phyloP scores from a whole-genome alignment of 2,113 vertebrate genomes.

The Terrapene triunguis region DNA sequence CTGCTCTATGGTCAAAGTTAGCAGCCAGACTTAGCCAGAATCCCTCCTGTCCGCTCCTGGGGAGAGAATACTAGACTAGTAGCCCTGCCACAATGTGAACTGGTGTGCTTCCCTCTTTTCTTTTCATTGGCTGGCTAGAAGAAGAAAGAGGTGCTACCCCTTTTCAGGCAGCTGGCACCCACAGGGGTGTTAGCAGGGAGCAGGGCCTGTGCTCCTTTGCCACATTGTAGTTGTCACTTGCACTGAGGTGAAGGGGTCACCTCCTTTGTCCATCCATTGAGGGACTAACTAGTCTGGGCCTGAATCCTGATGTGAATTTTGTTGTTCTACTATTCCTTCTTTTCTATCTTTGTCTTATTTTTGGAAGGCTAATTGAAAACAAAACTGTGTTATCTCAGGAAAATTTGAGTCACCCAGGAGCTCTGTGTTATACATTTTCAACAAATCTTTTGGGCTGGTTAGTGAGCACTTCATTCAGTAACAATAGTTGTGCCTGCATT shows the following conservation, averaged over 20 bases:
- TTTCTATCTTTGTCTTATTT: not conserved
- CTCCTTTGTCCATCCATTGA: not conserved
- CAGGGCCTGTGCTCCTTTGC: not conserved
- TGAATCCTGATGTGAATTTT: not conserved
- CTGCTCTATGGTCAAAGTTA: not conserved
- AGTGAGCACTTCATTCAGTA: not conserved
- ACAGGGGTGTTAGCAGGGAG: not conserved
- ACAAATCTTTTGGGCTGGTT: slow-evolving; percentile 14
- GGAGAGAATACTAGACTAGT: not conserved
- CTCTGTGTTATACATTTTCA: not conserved
- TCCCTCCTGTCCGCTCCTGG: not conserved
- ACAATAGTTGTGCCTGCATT: not conserved
- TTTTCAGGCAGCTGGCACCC: not conserved
- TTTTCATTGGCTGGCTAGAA: not conserved
- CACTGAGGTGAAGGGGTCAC: not conserved
- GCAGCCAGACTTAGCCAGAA: not conserved
- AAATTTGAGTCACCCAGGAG: not conserved
- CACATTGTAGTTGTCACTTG: not conserved
- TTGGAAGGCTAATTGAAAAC: not conserved
- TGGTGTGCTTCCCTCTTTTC: not conserved
- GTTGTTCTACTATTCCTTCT: not conserved
- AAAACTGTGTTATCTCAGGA: not conserved
- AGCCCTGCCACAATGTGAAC: not conserved
- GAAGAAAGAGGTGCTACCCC: not conserved
- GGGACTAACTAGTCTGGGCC: not conserved